Evolutionary conservation across 2,888 invertebrate genomes (phyloP), one percentile per base, ranked within the genome.

Genomic region (Electrophaes corylata): DNA sequence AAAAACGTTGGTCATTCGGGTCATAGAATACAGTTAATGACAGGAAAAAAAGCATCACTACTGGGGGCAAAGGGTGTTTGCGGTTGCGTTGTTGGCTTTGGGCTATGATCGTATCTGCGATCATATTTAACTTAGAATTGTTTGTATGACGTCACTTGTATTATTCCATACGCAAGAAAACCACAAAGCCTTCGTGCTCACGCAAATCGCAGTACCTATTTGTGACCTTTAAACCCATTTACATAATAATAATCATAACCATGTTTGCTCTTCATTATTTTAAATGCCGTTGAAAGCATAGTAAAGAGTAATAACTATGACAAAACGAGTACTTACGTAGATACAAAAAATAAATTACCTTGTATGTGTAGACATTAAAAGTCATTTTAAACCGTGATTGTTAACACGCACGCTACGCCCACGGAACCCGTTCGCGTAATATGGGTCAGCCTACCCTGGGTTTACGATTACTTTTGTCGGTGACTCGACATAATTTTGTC

Each of bases 361-460:
- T 81, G 78, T 84, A 83, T 83, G 82, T 84, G 86, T 84, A 83
- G 86, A 84, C 83, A 83, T 83, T 82, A 77, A 78, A 62, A 76
- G 73, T 78, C 72, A 76, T 79, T 82, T 75, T 76, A 77, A 77
- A 77, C 71, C 70, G 76, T 83, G 87, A 88, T 84, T 86, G 85
- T 81, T 66, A 66, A 71, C 81, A 83, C 79, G 84, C 87, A 88
- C 86, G 84, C 79, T 63, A 75, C 69, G 65, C 69, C 65, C 66
- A 59, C 60, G 33, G n/a, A 46, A 67, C 54, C 26, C 43, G 49
- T 51, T 37, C 50, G 26, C 60, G 64, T 66, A 71, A 81, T 78
- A 70, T 80, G 77, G 80, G 82, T 83, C 80, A 78, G 68, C 54
- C 60, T 72, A 69, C 72, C 61, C 66, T 64, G 67, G 71, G 64